A percentile compares a stretch with the other conserved stretches of the same genome.
These are phyloP conservation scores for Acleris emargana DNA, from an alignment of 2,888 invertebrate species.

Conservation along the genomic window DNA sequence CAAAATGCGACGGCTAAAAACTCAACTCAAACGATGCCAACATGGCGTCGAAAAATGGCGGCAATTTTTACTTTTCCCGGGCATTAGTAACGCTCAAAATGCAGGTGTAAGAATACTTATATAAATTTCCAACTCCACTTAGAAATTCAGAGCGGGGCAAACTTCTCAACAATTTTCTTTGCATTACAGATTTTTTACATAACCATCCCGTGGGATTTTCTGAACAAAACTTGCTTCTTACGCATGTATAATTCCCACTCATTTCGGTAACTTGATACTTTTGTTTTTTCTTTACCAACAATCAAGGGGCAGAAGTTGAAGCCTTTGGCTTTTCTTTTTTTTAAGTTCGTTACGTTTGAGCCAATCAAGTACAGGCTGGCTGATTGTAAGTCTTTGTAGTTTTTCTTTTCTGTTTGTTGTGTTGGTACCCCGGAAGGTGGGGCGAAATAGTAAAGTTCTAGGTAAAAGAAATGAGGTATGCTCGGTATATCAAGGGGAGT, in stretches of 20 bases:
- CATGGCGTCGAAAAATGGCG: constrained; percentile 36
- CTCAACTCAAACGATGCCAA: constrained; percentile 12
- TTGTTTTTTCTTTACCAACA: constrained; percentile 50
- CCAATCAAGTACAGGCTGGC: constrained; percentile 51
- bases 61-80: constrained; percentile 31
- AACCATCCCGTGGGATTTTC: constrained; percentile 22
- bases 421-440: constrained; percentile 25
- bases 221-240: constrained; percentile 40
- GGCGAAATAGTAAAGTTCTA: constrained; percentile 25
- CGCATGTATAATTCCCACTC: constrained; percentile 65
- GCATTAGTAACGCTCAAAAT: constrained; percentile 40
- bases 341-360: constrained; percentile 55
- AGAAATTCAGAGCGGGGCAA: constrained; percentile 46
- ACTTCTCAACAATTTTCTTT: constrained; percentile 47
- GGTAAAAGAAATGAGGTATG: not conserved
- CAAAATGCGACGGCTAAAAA: constrained; percentile 21
- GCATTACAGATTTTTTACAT: constrained; percentile 42
- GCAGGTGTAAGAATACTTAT: constrained; percentile 43
- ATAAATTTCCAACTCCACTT: constrained; percentile 46
- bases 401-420: constrained; percentile 26
- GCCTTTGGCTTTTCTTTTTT: constrained; percentile 41
- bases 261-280: constrained; percentile 48
- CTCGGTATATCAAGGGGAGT: not conserved
- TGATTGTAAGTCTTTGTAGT: constrained; percentile 34
- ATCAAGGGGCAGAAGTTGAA: constrained; percentile 44